Evolutionary conservation across 2,113 vertebrate genomes (phyloP).

Genomic region (Furnarius figulus): DNA sequence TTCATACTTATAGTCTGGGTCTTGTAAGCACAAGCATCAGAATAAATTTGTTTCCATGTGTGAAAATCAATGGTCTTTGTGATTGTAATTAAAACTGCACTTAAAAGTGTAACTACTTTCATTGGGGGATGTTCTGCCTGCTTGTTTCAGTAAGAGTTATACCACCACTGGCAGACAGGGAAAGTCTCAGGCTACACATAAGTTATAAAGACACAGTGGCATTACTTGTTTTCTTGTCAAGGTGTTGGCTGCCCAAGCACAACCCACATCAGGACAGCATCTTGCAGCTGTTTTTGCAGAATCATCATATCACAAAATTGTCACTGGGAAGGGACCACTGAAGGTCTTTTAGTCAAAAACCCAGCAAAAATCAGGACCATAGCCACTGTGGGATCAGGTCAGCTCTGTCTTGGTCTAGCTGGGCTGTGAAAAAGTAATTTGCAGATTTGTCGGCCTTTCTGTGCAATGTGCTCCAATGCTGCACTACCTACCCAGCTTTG

Average conservation of each 20-base stretch:
- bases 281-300: background rate
- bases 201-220: background rate
- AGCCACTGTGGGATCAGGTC: background rate
- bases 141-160: background rate
- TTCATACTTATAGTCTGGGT: background rate
- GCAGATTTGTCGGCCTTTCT: background rate
- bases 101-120: background rate
- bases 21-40: background rate
- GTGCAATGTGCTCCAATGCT: background rate
- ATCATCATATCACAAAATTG: background rate
- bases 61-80: constrained; percentile 14
- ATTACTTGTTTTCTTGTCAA: background rate
- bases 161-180: background rate
- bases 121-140: background rate
- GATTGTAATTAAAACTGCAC: background rate
- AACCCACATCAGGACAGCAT: background rate
- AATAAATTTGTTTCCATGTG: background rate
- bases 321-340: background rate
- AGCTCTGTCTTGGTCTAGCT: background rate
- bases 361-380: background rate
- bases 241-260: background rate
- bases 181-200: background rate
- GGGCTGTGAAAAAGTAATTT: background rate
- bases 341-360: background rate
- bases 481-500: rapidly evolving